A percentile compares a stretch with the other conserved stretches of the same genome.
These are phyloP conservation scores for Oceanodroma tethys DNA, from an alignment of 2,113 vertebrate species.

Conservation along the genomic window DNA sequence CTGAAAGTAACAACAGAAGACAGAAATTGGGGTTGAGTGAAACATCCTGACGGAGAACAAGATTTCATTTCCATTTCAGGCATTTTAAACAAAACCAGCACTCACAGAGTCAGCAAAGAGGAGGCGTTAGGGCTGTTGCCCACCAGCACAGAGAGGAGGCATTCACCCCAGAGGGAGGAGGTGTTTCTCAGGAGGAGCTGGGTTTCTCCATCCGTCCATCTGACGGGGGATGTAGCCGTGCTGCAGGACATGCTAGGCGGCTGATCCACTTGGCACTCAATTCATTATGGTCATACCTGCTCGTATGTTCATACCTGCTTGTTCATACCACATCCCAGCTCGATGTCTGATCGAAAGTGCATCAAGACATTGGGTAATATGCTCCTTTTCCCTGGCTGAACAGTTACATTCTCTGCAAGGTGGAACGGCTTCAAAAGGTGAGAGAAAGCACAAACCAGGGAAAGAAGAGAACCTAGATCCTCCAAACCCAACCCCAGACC, in stretches of 20 bases:
- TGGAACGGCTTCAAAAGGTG: not conserved
- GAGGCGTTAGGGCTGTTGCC: not conserved
- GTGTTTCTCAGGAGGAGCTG: not conserved
- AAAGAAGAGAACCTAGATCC: not conserved
- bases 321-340: not conserved
- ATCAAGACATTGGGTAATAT: rapidly evolving
- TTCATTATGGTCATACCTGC: not conserved
- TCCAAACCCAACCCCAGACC: not conserved
- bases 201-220: rapidly evolving
- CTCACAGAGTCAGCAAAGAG: not conserved
- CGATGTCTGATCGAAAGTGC: not conserved
- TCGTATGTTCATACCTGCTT: not conserved
- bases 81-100: not conserved
- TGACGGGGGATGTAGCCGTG: rapidly evolving
- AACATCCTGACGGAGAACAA: not conserved
- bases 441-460: not conserved
- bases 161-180: not conserved
- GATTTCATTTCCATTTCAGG: not conserved
- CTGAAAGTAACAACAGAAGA: not conserved
- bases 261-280: rapidly evolving
- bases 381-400: not conserved
- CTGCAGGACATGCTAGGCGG: not conserved
- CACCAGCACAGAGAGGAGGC: not conserved
- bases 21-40: not conserved
- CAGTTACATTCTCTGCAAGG: not conserved